A percentile compares a stretch with the other conserved stretches of the same genome.
Evolutionary conservation across 1,140 invertebrate species (phyloP).

Genomic region (Charaxes varanes): DNA sequence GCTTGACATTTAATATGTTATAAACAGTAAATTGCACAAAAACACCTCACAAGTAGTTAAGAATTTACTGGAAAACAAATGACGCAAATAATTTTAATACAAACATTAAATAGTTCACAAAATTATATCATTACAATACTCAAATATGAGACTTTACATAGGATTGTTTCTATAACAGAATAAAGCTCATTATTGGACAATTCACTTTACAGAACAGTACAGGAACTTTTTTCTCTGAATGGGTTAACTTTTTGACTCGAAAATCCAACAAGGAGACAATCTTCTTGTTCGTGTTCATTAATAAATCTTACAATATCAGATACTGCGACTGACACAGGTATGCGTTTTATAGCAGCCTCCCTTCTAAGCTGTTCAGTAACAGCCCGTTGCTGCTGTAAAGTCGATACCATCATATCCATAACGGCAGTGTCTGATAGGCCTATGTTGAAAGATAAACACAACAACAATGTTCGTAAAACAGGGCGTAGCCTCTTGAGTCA

Average conservation of each 20-base stretch:
- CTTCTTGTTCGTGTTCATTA: conserved; percentile 93
- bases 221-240: conserved; percentile 96
- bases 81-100: not conserved
- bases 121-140: too few relatives aligned
- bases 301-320: conserved; percentile 96
- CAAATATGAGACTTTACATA: too few relatives aligned
- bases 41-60: not conserved
- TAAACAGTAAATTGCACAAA: conserved; percentile 7
- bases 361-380: conserved; percentile 94
- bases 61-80: not conserved
- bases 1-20: conserved; percentile 9
- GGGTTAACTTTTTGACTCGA: conserved; percentile 97
- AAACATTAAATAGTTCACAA: not conserved
- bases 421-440: conserved; percentile 88
- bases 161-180: too few relatives aligned
- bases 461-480: conserved; percentile 36
- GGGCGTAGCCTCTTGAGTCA: conserved; percentile 55
- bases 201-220: conserved; percentile 83
- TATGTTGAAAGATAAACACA: conserved; percentile 74
- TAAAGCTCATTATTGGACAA: not conserved
- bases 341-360: conserved; percentile 92
- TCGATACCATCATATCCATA: conserved; percentile 93
- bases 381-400: conserved; percentile 92
- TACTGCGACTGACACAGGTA: conserved; percentile 90
- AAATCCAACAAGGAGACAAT: conserved; percentile 96